Evolutionary conservation across 2,113 vertebrate genomes (phyloP), one percentile per base, ranked within the genome.

Genomic region (Bungarus multicinctus): DNA sequence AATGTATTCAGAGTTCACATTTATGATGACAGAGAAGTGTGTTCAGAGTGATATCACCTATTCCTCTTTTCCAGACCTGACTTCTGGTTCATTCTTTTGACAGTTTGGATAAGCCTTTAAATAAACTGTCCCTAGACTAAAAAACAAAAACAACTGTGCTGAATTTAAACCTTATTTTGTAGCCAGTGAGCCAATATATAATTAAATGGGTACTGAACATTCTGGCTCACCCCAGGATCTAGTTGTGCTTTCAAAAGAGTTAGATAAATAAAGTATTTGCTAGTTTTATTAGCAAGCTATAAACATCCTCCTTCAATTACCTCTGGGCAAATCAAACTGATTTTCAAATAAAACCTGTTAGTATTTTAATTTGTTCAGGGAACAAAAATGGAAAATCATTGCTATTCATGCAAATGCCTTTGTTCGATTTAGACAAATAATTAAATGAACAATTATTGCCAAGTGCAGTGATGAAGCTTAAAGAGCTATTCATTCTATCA

Each of bases 291-390:
- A 94, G 92, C 81, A 91, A 14, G 34, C 43, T 57, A 88, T 5
- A 87, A 92, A 92, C 43, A 87, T 9, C 88, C 87, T 93, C 93
- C 94, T 60, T 92, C 25, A 93, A 89, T 43, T 9, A 95, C 94
- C 94, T 5, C 91, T 91, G 93, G 85, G 22, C 81, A 91, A 90
- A 90, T 2, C 69, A 96, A 93, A 86, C 30, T 5, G 43, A 93
- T 96, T 97, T 97, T 96, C 89, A 92, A 95, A 97, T 95, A 94
- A 96, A 94, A 39, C 94, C 92, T 95, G 96, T 95, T 69, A 91
- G 58, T 95, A 57, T 93, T 85, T 58, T 96, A 93, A 95, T 74
- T 53, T 92, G 89, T 91, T 96, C 96, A 94, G 93, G 93, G 96
- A 97, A 93, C 95, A 93, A 97, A 90, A 58, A 93, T 93, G 92